Percentiles rank a stretch among this genome's conserved stretches.
These are phyloP conservation scores for Ashinkailepas kermadecensis DNA, from an alignment of 2,888 invertebrate species.

Conservation along the genomic window DNA sequence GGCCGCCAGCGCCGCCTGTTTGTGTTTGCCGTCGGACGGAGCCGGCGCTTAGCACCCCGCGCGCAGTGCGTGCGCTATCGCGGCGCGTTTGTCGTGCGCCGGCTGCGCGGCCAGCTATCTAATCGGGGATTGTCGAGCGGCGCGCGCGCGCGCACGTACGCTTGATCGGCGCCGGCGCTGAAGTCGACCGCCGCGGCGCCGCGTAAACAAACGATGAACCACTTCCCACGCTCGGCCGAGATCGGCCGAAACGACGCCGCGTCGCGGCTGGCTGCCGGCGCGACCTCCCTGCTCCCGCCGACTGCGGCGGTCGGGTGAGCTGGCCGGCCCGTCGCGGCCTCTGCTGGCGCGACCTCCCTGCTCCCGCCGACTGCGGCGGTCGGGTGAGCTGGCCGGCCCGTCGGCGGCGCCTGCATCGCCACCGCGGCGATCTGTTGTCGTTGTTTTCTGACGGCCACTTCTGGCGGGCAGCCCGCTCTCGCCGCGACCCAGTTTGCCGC, in stretches of 20 bases:
- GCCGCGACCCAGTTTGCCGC: background rate
- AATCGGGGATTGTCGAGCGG: background rate
- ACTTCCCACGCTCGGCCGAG: background rate
- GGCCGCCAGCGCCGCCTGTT: no score
- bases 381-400: background rate
- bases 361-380: background rate
- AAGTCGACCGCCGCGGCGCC: background rate
- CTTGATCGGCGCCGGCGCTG: background rate
- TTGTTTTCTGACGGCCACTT: background rate
- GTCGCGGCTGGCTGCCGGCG: background rate
- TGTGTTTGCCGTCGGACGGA: no score
- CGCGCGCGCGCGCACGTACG: background rate
- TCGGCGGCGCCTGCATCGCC: background rate
- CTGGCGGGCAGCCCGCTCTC: background rate
- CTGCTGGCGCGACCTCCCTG: background rate
- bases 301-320: background rate
- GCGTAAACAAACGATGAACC: constrained; percentile 8
- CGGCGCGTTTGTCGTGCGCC: background rate
- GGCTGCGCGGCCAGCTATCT: background rate
- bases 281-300: background rate
- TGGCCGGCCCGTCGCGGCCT: background rate
- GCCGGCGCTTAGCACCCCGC: background rate
- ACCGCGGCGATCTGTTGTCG: background rate
- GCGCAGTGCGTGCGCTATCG: background rate
- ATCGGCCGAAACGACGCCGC: no score